These are phyloP conservation scores for Picathartes gymnocephalus DNA, from an alignment of 2,113 vertebrate genomes.

Conservation along the genomic window DNA sequence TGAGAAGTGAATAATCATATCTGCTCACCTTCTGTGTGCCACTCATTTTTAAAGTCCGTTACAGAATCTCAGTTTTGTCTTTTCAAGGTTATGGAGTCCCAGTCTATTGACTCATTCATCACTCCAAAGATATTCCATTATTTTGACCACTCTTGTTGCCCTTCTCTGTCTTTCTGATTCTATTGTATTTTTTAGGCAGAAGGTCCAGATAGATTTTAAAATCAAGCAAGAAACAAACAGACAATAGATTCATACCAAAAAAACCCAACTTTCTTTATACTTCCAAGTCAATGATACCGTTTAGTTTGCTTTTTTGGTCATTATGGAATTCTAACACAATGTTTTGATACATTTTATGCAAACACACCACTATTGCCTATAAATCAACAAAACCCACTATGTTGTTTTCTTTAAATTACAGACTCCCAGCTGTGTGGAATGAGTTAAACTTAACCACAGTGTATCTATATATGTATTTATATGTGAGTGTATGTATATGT, in stretches of 20 bases:
- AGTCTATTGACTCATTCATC: slow-evolving; percentile 15
- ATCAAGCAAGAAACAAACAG: not conserved
- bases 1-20: not conserved
- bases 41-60: not conserved
- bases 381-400: fast-evolving
- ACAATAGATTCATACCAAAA: not conserved
- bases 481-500: fast-evolving
- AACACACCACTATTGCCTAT: not conserved
- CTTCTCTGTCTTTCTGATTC: not conserved
- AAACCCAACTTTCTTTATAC: not conserved
- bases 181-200: not conserved
- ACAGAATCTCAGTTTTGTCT: not conserved
- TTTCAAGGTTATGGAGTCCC: slow-evolving; percentile 15
- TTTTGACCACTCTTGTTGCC: not conserved
- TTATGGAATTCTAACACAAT: not conserved
- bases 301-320: not conserved
- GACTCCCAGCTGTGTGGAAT: not conserved
- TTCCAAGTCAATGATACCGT: not conserved
- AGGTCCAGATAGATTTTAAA: not conserved
- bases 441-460: not conserved
- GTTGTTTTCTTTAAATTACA: not conserved
- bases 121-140: not conserved
- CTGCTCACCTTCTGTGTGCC: not conserved
- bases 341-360: not conserved
- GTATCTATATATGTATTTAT: not conserved